Evolutionary conservation across 2,888 invertebrate genomes (phyloP).

Genomic region (Drosophila diplacantha): DNA sequence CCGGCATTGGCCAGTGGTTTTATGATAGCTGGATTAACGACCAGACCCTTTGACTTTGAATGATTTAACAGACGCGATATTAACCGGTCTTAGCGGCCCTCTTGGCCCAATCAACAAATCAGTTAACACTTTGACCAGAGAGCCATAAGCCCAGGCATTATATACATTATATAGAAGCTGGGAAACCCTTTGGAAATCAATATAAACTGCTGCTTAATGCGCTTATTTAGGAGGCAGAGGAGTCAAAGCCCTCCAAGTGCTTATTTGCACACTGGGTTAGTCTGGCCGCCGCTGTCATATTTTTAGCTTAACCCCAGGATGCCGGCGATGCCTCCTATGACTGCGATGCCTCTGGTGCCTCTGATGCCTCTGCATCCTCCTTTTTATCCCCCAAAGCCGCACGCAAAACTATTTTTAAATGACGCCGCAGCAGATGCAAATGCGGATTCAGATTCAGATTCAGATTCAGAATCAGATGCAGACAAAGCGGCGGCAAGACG

Average conservation of each 20-base stretch:
- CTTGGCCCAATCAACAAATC: neutral
- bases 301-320: conserved; percentile 49
- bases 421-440: conserved; percentile 39
- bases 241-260: conserved; percentile 4
- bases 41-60: conserved; percentile 1
- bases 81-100: neutral
- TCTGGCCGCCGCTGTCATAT: conserved; percentile 45
- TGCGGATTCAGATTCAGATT: conserved; percentile 24
- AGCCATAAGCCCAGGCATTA: neutral
- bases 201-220: neutral
- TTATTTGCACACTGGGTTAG: conserved; percentile 14
- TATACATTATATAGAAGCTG: neutral
- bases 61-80: neutral
- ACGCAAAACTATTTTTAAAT: conserved; percentile 65
- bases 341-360: too few species aligned
- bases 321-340: neutral
- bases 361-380: neutral
- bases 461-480: conserved; percentile 53
- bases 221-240: too few species aligned
- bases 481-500: conserved; percentile 49
- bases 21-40: conserved; percentile 19
- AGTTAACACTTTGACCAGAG: neutral
- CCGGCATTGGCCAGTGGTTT: conserved; percentile 12
- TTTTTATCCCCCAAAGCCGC: conserved; percentile 4
- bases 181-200: neutral